Evolutionary conservation across 1,140 invertebrate species (phyloP), one percentile per base, ranked within the genome.

Genomic region (Papilio polytes): DNA sequence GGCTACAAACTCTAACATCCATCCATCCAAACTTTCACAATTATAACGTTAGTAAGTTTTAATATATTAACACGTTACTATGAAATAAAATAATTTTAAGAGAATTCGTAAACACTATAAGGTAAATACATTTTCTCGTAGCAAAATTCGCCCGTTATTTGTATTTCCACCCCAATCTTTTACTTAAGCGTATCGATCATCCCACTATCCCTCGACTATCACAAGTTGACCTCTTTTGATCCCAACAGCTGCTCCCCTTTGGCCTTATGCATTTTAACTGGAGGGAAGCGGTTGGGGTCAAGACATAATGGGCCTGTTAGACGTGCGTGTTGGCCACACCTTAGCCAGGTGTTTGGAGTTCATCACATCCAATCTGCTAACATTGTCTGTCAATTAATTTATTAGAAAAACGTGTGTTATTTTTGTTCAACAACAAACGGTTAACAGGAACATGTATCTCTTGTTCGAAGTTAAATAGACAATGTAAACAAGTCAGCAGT

Each of bases 121-220:
- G 20, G 77, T 20, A 78, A 78, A 78, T 18, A 78, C 74, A 59
- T 56, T 78, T 46, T 41, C 59, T 78, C 77, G 56, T 26, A 46
- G n/a, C 36, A 20, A 41, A 46, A 13, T 78, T 78, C 56, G 77
- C 41, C 77, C 36, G 44, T 63, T 78, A 66, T 78, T 78, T 78
- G 66, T 78, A 78, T 78, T 78, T n/a, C 77, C 22, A 78, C 77
- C 77, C 77, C 77, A 78, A 78, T 78, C 31, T 78, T 78, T 78
- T 78, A 78, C 74, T 78, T 78, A 51, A 63, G 56, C 53, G 77
- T 44, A 78, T 78, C 56, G 77, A 78, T 78, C 53, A 66, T 78
- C 74, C 74, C 36, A 41, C 63, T 44, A 53, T 20, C 59, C 77
- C 77, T 51, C 59, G 18, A 59, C 77, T 46, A 63, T 59, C 26